These are phyloP conservation scores for Camponotus pennsylvanicus DNA, from an alignment of 1,140 invertebrate genomes.

Conservation along the genomic window DNA sequence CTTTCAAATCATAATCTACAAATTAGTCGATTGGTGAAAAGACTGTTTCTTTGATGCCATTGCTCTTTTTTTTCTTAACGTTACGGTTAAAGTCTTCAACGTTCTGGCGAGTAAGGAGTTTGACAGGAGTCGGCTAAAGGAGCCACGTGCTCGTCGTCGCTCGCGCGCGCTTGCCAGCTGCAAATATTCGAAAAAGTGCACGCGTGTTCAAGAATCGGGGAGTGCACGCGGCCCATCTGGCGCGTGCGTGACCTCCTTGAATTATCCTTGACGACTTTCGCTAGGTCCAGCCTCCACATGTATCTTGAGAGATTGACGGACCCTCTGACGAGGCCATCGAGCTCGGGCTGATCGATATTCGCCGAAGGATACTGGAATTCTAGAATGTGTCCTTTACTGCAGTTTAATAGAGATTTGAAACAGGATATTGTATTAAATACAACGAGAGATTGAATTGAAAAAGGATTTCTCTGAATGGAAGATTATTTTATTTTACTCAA, in stretches of 20 bases:
- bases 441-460: too few species aligned
- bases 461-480: background rate
- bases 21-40: background rate
- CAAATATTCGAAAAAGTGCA: constrained; percentile 74
- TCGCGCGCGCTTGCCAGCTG: constrained; percentile 79
- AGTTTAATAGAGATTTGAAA: background rate
- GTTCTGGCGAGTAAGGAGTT: constrained; percentile 26
- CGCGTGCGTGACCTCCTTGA: constrained; percentile 85
- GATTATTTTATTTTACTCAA: background rate
- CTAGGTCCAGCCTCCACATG: constrained; percentile 17
- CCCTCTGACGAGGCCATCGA: background rate
- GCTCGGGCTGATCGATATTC: constrained; percentile 3
- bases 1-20: background rate
- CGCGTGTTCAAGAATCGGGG: constrained; percentile 57
- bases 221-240: constrained; percentile 83
- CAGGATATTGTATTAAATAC: too few species aligned
- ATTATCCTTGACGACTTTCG: constrained; percentile 77
- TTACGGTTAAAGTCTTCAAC: background rate
- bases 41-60: background rate
- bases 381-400: background rate
- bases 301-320: constrained; percentile 24
- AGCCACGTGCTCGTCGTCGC: constrained; percentile 67
- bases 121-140: constrained; percentile 7
- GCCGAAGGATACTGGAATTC: background rate
- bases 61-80: background rate